Base-by-base conservation (phyloP, 2,797 vertebrate species). In the Peromyscus eremicus region DNA sequence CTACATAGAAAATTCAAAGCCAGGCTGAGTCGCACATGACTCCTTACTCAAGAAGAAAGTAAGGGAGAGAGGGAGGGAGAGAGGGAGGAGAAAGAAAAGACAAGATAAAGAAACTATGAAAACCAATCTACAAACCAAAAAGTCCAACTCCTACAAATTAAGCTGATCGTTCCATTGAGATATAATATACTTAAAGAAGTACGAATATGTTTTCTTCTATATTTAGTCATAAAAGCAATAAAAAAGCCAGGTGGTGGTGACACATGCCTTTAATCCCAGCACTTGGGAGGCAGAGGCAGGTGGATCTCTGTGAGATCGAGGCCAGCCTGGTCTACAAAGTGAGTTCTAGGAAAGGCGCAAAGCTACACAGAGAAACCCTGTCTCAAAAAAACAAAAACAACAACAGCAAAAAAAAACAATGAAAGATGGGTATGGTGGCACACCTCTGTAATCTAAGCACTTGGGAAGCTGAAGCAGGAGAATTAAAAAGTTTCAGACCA, bases 151-250 rank as follows among this genome's bases (percentile, higher is more conserved):
- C 79, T 66, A 57, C 52, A 66, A 4, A 70, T 29, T 37, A 79
- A 94, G 29, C 29, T 49, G 66, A 49, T 21, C 66, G 34, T 37
- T 70, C 23, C 82, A 89, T 83, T 94, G 25, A 55, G 23, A 84
- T 90, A 93, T 29, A 94, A 46, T 46, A 68, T 16, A 66, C 40
- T 89, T 46, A 88, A 88, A 89, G 34, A 92, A 23, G 23, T 10
- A 94, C 0, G 37, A 14, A 57, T 0, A 89, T 29, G 43, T 55
- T 89, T 73, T 52, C 68, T 55, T 49, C 80, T 79, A 29, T 49
- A 52, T 60, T 75, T 90, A 90, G 94, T 88, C 29, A 66, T 91
- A 87, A 84, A 94, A 66, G 88, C 32, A 92, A 88, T 55, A 34
- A 85, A 81, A 81, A 23, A 21, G 46, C 8, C 46, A 46, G 8